Evolutionary conservation across 2,797 vertebrate genomes (phyloP), one percentile per base, ranked within the genome.

Genomic region (Rhynchotus rufescens): DNA sequence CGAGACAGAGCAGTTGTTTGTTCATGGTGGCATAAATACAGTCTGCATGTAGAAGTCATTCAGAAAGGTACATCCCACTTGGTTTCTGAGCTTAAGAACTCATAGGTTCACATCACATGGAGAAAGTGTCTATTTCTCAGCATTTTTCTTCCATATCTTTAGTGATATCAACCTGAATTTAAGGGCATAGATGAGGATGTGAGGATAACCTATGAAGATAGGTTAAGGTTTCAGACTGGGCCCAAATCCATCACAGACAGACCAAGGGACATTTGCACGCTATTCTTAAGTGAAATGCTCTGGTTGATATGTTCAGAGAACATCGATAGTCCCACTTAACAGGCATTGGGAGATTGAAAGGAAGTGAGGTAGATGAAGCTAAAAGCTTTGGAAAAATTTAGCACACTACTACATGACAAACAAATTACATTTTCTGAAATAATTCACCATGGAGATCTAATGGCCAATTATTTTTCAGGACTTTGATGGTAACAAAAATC

Each of bases 211-310:
- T 30, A 13, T 51, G 67, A 66, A 67, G n/a, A 5, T 84, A 62
- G n/a, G 61, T 85, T 75, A 34, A 0, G 0, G 3, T 60, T 44
- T 68, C 2, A 1, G 36, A 36, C 42, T 25, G 47, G 86, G 47
- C 44, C 15, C 25, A 59, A 28, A 34, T 49, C 87, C 40, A 16
- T 60, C 64, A 61, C 64, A 85, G 34, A 28, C 5, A 8, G 25
- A 10, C 44, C 23, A 22, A 44, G 72, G 30, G 2, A 3, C 10
- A n/a, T 91, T 85, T 45, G 36, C 5, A 0, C 54, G 21, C 30
- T 52, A 45, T 81, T 79, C 57, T 54, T 52, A 26, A n/a, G 22
- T 76, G 67, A 51, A 84, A n/a, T 89, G 72, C 4, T 73, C 19
- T 68, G 6, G 1, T 13, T 42, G 22, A 42, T 72, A 45, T 72